Base-by-base conservation (phyloP, 2,113 vertebrate genomes). In the Odobenus rosmarus region DNA sequence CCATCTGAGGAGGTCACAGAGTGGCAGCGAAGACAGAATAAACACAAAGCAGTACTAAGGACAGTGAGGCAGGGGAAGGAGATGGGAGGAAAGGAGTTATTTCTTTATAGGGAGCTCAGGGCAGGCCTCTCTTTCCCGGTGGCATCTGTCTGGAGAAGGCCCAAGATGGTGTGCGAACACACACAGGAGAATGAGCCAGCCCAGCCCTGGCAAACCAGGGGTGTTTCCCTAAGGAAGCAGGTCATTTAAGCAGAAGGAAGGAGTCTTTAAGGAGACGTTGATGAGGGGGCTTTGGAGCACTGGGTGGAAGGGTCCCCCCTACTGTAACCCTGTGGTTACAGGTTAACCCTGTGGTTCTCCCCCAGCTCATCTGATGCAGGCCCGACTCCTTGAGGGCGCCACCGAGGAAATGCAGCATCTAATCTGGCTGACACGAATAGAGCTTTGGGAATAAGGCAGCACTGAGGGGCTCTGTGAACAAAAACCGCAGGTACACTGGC, bases 301-400 rank as follows among this genome's bases (percentile, higher is more conserved):
- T 19, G 2, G 28, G 7, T 2, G 7, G 9, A 39, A 72, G 31
- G 1, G 36, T 10, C 2, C 8, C 31, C 31, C 59, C 3, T 12
- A 21, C 26, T 33, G n/a, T 7, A 36, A 39, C 5, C 19, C n/a
- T n/a, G n/a, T n/a, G n/a, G n/a, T n/a, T n/a, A n/a, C n/a, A n/a
- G n/a, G n/a, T n/a, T n/a, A n/a, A n/a, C n/a, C n/a, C n/a, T n/a
- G n/a, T n/a, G n/a, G n/a, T n/a, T 33, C 19, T n/a, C 46, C 21
- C 42, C 69, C 36, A n/a, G 59, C 14, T 81, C 59, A 74, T 23
- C 26, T 4, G 18, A 28, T 1, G 31, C 14, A n/a, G 42, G 53
- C 36, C 12, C 1, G 14, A 9, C 55, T 67, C n/a, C 24, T 5
- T 31, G 15, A 23, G 88, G 46, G 26, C 23, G 4, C 16, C 7